Evolutionary conservation across 2,888 invertebrate species (phyloP).

Genomic region (Sialis fuliginosa): DNA sequence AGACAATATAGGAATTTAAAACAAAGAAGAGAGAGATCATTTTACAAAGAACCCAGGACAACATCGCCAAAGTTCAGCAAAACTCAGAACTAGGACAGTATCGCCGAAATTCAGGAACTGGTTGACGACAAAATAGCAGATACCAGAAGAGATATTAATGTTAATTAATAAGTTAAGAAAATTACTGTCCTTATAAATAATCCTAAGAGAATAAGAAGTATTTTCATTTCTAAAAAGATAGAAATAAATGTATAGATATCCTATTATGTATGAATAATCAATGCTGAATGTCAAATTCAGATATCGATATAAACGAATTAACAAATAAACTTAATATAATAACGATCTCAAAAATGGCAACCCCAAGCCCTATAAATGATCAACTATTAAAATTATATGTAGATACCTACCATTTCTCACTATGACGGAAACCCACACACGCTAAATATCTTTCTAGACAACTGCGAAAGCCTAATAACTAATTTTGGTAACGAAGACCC

Average conservation of each 20-base stretch:
- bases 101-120: neutral
- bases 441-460: neutral
- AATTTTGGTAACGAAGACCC: neutral
- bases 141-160: neutral
- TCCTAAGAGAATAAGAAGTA: neutral
- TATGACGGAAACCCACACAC: neutral
- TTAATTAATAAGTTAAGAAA: neutral
- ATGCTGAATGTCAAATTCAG: too few relatives aligned
- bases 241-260: too few relatives aligned
- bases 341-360: neutral
- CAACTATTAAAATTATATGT: neutral
- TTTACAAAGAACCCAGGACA: neutral
- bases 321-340: too few relatives aligned
- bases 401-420: neutral
- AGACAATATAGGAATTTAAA: too few relatives aligned
- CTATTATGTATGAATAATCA: too few relatives aligned
- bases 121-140: neutral
- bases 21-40: too few relatives aligned
- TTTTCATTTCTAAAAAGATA: neutral
- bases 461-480: neutral
- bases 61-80: neutral
- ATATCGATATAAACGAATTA: too few relatives aligned
- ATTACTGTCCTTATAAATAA: neutral
- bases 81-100: neutral
- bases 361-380: neutral